Conservation (phyloP, 2,113 vertebrate genomes). For the Alaudala cheleensis region DNA sequence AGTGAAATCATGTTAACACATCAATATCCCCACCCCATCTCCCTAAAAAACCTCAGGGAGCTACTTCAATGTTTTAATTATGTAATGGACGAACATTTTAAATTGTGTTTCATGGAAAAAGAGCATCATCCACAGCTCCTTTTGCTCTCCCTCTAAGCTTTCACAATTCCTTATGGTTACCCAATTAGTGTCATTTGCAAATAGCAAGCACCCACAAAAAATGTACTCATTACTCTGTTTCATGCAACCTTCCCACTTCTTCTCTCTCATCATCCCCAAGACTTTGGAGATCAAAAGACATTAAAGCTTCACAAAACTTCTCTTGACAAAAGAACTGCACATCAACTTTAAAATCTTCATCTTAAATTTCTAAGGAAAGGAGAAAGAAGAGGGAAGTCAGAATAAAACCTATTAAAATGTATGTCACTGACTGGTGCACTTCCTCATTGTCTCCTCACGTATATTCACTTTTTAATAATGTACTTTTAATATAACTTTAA, state of each 20-base stretch:
- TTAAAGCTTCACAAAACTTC: neutral
- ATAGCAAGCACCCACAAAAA: neutral
- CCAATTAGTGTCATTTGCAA: neutral
- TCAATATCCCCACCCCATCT: neutral
- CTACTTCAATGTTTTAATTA: neutral
- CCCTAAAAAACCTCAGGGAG: constrained; percentile 7
- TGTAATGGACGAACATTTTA: neutral
- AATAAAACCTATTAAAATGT: constrained; percentile 20
- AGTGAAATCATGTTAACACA: constrained; percentile 29
- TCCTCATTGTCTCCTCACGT: neutral
- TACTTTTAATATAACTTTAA: neutral
- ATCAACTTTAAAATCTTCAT: neutral
- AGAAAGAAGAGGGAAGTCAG: neutral
- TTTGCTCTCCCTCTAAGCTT: neutral
- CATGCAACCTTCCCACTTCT: neutral
- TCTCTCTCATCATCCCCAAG: neutral
- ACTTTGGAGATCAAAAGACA: constrained; percentile 24
- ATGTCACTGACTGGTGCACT: neutral
- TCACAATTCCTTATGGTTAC: neutral
- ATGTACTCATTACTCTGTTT: neutral
- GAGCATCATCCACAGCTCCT: neutral
- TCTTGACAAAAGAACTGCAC: neutral
- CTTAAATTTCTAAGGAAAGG: neutral
- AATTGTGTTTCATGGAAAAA: neutral
- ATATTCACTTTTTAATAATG: neutral